Evolutionary conservation across 2,113 vertebrate species (phyloP).

Genomic region (Elaphurus davidianus): DNA sequence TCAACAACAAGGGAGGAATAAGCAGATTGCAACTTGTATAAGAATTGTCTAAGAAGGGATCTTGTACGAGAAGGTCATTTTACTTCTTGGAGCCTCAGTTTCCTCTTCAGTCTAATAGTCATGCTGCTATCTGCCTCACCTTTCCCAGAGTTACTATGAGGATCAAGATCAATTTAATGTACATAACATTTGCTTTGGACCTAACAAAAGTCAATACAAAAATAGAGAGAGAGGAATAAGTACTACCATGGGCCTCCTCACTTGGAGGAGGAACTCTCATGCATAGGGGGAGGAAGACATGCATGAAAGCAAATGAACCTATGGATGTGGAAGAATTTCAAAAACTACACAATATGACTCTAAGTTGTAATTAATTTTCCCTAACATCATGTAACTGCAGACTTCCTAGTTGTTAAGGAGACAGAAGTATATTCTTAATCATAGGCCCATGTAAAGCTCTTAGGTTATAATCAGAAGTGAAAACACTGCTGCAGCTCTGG

Average conservation of each 20-base stretch:
- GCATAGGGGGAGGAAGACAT: not conserved
- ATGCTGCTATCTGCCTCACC: not conserved
- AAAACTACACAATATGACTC: not conserved
- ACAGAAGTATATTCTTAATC: not conserved
- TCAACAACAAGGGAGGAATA: not conserved
- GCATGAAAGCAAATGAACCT: not conserved
- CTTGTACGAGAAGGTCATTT: not conserved
- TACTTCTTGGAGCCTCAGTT: not conserved
- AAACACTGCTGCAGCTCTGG: not conserved
- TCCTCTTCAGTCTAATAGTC: not conserved
- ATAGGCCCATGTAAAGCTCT: not conserved
- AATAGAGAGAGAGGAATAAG: not conserved
- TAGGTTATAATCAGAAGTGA: not conserved
- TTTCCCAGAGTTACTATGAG: not conserved
- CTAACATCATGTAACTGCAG: not conserved
- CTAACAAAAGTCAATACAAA: not conserved
- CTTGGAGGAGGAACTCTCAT: not conserved
- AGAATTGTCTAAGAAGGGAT: not conserved
- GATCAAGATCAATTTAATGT: not conserved
- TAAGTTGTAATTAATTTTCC: not conserved
- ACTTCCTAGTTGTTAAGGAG: not conserved
- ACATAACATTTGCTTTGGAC: not conserved
- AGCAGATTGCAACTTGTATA: not conserved
- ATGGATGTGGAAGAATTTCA: not conserved
- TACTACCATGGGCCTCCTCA: not conserved